A percentile compares a stretch with the other conserved stretches of the same genome.
Conservation (phyloP, 2,888 invertebrate species). For the Amiota communis region DNA sequence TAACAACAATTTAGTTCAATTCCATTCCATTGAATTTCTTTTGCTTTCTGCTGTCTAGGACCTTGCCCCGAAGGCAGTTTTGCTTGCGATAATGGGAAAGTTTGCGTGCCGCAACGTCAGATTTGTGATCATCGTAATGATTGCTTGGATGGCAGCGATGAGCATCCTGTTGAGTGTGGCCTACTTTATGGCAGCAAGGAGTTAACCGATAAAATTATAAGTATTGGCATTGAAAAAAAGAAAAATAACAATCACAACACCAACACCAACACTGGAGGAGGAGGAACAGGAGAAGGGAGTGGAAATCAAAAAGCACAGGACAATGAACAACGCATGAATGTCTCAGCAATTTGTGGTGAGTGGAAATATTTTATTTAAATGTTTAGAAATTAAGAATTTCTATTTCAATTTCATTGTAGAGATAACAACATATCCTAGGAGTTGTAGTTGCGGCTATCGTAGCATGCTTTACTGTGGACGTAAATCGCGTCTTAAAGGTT, state of each 20-base stretch:
- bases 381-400: background rate
- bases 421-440: slow-evolving; percentile 70
- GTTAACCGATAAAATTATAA: slow-evolving; percentile 68
- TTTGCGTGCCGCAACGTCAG: slow-evolving; percentile 75
- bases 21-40: slow-evolving; percentile 41
- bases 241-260: slow-evolving; percentile 34
- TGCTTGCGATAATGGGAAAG: slow-evolving; percentile 74
- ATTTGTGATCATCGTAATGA: slow-evolving; percentile 75
- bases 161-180: slow-evolving; percentile 73
- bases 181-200: slow-evolving; percentile 71
- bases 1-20: background rate
- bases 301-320: background rate
- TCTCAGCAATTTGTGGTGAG: slow-evolving; percentile 16
- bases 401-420: slow-evolving; percentile 47
- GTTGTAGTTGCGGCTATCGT: slow-evolving; percentile 62
- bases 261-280: slow-evolving; percentile 9
- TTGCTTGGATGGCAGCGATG: slow-evolving; percentile 74
- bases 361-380: background rate
- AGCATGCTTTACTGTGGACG: slow-evolving; percentile 64
- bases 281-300: background rate
- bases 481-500: slow-evolving; percentile 55
- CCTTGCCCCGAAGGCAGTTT: slow-evolving; percentile 76
- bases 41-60: slow-evolving; percentile 66
- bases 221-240: slow-evolving; percentile 65
- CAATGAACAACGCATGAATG: background rate